phyloP scores from a whole-genome alignment of 1,140 invertebrate genomes.

The Drosophila lacteicornis region DNA sequence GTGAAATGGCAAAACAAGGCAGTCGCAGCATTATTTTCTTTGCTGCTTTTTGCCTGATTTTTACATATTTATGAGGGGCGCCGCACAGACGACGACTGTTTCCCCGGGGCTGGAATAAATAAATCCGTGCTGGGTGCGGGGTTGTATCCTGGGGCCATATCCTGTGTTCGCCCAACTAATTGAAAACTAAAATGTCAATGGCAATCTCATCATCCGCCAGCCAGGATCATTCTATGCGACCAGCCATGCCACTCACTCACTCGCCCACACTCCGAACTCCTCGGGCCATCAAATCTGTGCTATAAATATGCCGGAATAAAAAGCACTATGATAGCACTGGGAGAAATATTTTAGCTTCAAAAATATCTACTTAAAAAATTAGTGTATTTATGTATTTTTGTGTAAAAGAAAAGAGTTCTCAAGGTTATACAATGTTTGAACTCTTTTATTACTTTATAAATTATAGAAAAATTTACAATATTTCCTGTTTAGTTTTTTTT shows the following conservation, averaged over 20 bases:
- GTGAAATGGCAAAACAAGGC: conserved; percentile 26
- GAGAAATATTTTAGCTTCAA: neutral
- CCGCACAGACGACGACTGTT: conserved; percentile 10
- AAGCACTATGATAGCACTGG: conserved; percentile 2
- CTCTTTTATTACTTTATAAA: neutral
- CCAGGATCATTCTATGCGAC: conserved; percentile 38
- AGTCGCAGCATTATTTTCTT: conserved; percentile 13
- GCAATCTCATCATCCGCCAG: conserved; percentile 64
- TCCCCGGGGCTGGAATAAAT: conserved; percentile 10
- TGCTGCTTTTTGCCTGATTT: conserved; percentile 14
- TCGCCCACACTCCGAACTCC: conserved; percentile 3
- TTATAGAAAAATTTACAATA: too few relatives aligned
- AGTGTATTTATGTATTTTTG: neutral
- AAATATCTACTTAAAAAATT: neutral
- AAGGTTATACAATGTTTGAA: accelerated
- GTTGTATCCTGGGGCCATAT: neutral
- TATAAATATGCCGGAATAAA: conserved; percentile 39
- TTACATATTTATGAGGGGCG: conserved; percentile 54
- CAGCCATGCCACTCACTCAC: conserved; percentile 52
- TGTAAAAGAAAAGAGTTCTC: neutral
- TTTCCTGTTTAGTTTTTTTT: too few relatives aligned
- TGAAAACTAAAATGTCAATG: conserved; percentile 81
- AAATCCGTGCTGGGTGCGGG: neutral
- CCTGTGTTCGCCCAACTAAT: conserved; percentile 60
- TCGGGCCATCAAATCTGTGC: conserved; percentile 47